Evolutionary conservation across 2,797 vertebrate species (phyloP), one percentile per base, ranked within the genome.

Genomic region (Phaenicophaeus curvirostris): DNA sequence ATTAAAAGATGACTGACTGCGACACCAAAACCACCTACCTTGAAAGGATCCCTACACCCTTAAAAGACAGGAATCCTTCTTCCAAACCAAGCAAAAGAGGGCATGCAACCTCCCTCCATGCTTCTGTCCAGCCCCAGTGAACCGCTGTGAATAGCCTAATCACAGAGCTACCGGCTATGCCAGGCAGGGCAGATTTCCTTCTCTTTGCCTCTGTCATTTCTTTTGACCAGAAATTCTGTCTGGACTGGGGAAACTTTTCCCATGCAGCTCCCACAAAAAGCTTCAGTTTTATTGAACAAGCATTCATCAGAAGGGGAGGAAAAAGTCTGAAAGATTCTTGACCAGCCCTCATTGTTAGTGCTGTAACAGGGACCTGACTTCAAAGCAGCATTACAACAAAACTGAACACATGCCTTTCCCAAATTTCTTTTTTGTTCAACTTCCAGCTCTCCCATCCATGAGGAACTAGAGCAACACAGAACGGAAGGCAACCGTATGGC

Each of bases 261-360:
- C 92, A 92, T 90, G 69, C 57, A 90, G 68, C 66, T 86, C 42
- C 76, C 73, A 91, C 79, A 94, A 93, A 94, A 96, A 91, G 73
- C 80, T 67, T 90, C 57, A 31, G 67, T 95, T 96, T 90, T 79
- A 91, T 66, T 76, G 83, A 96, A 76, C 14, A 76, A 91, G 48
- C 80, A 93, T 90, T 86, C 69, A 66, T 55, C 58, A 81, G 58
- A 93, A 84, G 48, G 31, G 15, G 20, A 90, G 76, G 28, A 84
- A 88, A 81, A 81, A 58, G 77, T 76, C 66, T 82, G 80, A 86
- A 88, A 44, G 66, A 79, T 76, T 88, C 88, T 86, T 67, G 48
- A 93, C 77, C 77, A 87, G 67, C 89, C 14, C 13, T 23, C 41
- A 53, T 69, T 90, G 85, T 85, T n/a, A 73, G 27, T 31, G 69